Percentiles rank a stretch among this genome's conserved stretches.
Evolutionary conservation across 2,113 vertebrate genomes (phyloP).

Genomic region (Pandion haliaetus): DNA sequence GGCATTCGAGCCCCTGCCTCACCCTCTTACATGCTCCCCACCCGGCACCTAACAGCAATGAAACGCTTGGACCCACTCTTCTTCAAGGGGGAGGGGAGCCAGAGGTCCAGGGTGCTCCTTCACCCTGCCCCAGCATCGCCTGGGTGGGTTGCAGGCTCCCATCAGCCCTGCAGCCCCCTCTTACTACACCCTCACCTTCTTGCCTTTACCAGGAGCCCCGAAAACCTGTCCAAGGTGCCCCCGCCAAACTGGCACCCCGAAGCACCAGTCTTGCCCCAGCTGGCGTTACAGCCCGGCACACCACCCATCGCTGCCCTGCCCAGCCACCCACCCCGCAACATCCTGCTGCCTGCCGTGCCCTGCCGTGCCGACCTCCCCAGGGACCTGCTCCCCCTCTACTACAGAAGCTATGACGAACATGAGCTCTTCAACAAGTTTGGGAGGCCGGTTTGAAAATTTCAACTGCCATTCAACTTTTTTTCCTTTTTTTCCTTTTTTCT

Average conservation of each 20-base stretch:
- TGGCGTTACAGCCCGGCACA: background rate
- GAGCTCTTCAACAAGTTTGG: background rate
- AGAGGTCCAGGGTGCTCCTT: background rate
- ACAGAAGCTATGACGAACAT: background rate
- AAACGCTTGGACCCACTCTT: background rate
- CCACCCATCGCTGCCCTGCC: background rate
- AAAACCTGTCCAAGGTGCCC: background rate
- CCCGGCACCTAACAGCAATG: background rate
- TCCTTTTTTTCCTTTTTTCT: background rate
- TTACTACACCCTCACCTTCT: background rate
- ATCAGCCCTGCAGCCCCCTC: background rate
- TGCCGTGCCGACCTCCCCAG: background rate
- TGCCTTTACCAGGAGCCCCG: background rate
- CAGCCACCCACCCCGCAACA: background rate
- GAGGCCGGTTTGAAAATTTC: background rate
- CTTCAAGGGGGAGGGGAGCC: background rate
- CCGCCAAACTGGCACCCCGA: background rate
- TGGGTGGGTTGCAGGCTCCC: fast-evolving
- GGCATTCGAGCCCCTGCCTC: background rate
- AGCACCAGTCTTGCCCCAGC: background rate
- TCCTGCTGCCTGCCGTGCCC: background rate
- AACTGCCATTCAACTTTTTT: background rate
- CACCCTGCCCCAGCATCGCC: fast-evolving
- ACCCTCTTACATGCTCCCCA: fast-evolving
- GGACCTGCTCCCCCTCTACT: background rate